These are phyloP conservation scores for Microcebus griseorufus DNA, from an alignment of 2,113 vertebrate species.

Conservation along the genomic window DNA sequence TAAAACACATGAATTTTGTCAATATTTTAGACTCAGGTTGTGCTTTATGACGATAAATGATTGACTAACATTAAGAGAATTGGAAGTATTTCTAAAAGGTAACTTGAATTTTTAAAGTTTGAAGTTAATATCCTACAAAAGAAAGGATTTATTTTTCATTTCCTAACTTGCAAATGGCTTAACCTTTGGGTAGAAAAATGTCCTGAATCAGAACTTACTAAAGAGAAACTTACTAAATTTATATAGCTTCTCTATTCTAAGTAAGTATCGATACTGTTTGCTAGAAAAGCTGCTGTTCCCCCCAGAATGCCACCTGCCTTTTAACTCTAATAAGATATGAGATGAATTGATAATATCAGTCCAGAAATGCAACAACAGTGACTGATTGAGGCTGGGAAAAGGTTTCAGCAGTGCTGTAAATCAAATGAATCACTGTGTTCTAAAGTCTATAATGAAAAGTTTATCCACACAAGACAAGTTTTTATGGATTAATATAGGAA, in stretches of 20 bases:
- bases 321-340: neutral
- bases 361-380: neutral
- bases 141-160: neutral
- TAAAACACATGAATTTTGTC: slow-evolving; percentile 60
- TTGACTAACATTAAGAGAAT: neutral
- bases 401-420: neutral
- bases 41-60: slow-evolving; percentile 22
- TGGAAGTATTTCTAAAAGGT: neutral
- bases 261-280: neutral
- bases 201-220: neutral
- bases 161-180: neutral
- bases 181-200: neutral
- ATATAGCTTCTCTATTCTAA: neutral
- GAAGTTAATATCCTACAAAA: neutral
- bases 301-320: rapidly evolving
- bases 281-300: neutral
- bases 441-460: neutral
- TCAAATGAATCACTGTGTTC: neutral
- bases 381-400: neutral
- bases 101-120: slow-evolving; percentile 25
- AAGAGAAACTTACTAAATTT: neutral
- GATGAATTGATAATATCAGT: neutral
- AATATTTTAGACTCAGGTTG: slow-evolving; percentile 56
- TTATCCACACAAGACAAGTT: neutral
- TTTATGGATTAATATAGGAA: neutral